These are phyloP conservation scores for Bos indicus DNA, from an alignment of 2,113 vertebrate species.

Conservation along the genomic window DNA sequence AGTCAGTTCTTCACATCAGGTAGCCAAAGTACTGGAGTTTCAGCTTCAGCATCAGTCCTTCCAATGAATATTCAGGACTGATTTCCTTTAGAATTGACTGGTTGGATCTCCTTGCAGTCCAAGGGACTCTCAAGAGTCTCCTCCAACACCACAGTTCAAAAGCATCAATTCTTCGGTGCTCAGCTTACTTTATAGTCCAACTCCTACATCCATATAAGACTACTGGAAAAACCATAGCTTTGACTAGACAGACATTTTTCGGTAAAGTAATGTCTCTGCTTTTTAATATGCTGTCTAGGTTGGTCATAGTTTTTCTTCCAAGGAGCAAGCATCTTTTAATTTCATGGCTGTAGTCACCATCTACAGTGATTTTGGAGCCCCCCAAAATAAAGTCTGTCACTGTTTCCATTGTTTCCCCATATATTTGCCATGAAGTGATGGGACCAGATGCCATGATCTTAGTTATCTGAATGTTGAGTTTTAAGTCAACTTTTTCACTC, in stretches of 20 bases:
- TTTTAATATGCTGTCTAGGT: not conserved
- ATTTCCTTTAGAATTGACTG: not conserved
- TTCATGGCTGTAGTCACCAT: not conserved
- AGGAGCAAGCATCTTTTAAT: not conserved
- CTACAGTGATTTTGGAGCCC: not conserved
- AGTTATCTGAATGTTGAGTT: not conserved
- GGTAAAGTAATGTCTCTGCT: not conserved
- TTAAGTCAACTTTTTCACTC: not conserved
- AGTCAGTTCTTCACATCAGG: not conserved
- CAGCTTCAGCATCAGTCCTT: not conserved
- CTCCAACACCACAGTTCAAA: not conserved
- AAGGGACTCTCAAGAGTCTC: not conserved
- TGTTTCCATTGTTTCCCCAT: not conserved
- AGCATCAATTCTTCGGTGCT: rapidly evolving
- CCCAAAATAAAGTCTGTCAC: not conserved
- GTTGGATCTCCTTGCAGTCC: not conserved
- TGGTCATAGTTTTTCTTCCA: not conserved
- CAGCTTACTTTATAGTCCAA: not conserved
- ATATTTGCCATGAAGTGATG: not conserved
- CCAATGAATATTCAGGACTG: not conserved
- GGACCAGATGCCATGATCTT: not conserved
- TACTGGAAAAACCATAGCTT: not conserved
- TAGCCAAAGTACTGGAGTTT: not conserved
- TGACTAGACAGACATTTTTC: not conserved
- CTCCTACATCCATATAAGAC: not conserved